phyloP scores from a whole-genome alignment of 2,113 vertebrate genomes.

The Jaculus jaculus region DNA sequence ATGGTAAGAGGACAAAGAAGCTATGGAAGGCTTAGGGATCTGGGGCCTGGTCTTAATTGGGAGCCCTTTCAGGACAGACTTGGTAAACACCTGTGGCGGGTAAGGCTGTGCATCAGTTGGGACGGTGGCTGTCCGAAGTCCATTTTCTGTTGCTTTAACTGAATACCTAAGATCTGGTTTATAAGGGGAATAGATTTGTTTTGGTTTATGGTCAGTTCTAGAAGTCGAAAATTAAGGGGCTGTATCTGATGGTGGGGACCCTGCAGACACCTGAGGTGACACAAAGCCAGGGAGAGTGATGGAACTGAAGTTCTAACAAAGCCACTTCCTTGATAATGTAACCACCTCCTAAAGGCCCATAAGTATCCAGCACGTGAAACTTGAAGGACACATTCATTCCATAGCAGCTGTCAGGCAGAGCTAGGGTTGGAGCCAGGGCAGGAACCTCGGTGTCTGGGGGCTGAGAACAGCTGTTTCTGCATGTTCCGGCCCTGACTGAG shows the following conservation, averaged over 20 bases:
- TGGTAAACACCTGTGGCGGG: neutral
- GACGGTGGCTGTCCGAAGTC: neutral
- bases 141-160: neutral
- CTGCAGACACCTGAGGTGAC: neutral
- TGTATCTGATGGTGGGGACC: neutral
- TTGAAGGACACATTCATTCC: neutral
- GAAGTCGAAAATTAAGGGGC: neutral
- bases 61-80: neutral
- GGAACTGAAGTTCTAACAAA: neutral
- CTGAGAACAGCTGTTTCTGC: neutral
- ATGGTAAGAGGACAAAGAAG: slow-evolving; percentile 53
- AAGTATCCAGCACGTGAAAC: neutral
- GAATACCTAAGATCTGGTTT: neutral
- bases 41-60: rapidly evolving
- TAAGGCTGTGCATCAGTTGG: neutral
- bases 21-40: rapidly evolving
- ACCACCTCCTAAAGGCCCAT: neutral
- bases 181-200: neutral
- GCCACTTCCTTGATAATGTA: neutral
- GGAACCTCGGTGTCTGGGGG: neutral
- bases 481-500: rapidly evolving
- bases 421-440: neutral
- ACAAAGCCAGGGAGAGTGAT: no score
- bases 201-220: neutral
- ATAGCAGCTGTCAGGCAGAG: neutral